Conservation (phyloP, 2,113 vertebrate genomes). For the Chloropsis hardwickii region DNA sequence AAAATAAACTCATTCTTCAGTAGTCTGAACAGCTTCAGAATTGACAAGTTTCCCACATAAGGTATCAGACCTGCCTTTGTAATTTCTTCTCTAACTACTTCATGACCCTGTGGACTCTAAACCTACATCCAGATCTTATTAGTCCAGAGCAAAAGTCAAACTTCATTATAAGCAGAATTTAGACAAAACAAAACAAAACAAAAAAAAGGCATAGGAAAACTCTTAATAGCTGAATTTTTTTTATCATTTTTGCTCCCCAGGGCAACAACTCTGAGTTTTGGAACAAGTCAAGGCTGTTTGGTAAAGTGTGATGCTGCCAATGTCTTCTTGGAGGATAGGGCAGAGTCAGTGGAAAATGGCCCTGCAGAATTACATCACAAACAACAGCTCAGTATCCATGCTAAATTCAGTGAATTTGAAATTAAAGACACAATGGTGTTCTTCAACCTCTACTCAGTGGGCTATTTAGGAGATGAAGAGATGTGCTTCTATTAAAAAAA, state of each 20-base stretch:
- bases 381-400: not conserved
- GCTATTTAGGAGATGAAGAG: not conserved
- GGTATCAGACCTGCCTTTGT: not conserved
- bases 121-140: not conserved
- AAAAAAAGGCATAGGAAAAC: not conserved
- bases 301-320: not conserved
- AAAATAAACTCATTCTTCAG: not conserved
- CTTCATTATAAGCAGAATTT: not conserved
- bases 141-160: not conserved
- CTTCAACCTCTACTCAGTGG: not conserved
- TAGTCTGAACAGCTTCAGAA: not conserved
- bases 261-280: not conserved
- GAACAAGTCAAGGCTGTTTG: not conserved
- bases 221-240: not conserved
- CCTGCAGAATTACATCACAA: not conserved
- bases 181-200: not conserved
- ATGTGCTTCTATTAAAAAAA: not conserved
- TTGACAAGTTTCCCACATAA: not conserved
- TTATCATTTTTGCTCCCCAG: not conserved
- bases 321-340: not conserved
- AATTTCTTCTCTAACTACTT: not conserved
- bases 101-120: not conserved
- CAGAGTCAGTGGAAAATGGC: not conserved
- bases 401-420: not conserved
- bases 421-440: not conserved